These are phyloP conservation scores for Lepidochrysops patricia DNA, from an alignment of 2,888 invertebrate species.

Conservation along the genomic window DNA sequence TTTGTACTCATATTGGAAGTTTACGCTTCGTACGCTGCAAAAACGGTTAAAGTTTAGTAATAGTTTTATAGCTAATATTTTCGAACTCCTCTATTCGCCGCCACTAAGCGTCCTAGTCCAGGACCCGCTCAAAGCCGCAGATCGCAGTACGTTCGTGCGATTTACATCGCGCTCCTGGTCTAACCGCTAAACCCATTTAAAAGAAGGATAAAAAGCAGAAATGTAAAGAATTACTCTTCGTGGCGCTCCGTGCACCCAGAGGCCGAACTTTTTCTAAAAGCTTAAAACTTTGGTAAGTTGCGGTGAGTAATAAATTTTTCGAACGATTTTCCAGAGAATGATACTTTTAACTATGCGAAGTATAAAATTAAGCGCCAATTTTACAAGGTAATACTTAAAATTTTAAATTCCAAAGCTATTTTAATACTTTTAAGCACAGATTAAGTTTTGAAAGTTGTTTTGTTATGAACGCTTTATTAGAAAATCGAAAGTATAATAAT, in stretches of 20 bases:
- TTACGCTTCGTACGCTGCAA: no score
- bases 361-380: background rate
- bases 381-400: background rate
- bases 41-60: background rate
- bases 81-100: background rate
- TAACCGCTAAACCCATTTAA: constrained; percentile 2
- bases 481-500: no score
- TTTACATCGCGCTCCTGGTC: background rate
- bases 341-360: background rate
- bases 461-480: no score
- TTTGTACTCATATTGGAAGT: no score
- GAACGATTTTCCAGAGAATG: background rate
- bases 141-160: constrained; percentile 5
- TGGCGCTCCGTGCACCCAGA: background rate
- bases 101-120: background rate
- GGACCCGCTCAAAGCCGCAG: background rate
- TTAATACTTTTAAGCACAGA: background rate
- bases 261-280: background rate
- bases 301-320: background rate
- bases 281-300: background rate
- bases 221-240: background rate
- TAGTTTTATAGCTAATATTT: background rate
- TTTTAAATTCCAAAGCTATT: background rate
- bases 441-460: background rate
- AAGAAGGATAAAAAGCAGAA: background rate